Base-by-base conservation (phyloP, 2,113 vertebrate species). In the Pelecanoides urinatrix region DNA sequence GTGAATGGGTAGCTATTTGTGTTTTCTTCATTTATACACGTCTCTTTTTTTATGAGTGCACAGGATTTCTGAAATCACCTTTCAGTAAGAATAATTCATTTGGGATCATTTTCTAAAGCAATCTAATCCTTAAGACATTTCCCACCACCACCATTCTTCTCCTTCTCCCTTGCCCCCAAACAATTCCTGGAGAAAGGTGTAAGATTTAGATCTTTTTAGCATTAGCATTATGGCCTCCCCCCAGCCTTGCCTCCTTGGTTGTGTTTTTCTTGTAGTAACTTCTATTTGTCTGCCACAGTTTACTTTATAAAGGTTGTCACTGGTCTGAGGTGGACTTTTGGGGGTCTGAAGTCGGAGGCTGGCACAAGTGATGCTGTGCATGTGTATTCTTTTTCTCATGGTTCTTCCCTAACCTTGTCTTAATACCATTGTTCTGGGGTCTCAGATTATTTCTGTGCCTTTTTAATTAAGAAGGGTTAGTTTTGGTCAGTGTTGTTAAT, bases 361-460 rank as follows among this genome's bases (percentile, higher is more conserved):
- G 13, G 25, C 68, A 45, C 7, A 63, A 66, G 13, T 47, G n/a
- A 21, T 8, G 9, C 8, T 21, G 6, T 61, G 17, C 50, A 7
- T 0, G 0, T 38, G 3, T 26, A 29, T 22, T 56, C 56, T 56
- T 83, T 66, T 70, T 26, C 7, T 45, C 9, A 6, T 38, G 10
- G 18, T 67, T 83, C 11, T 78, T 87, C 27, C 36, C 32, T 67
- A 11, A n/a, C 58, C 38, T 78, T 67, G 20, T 44, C 11, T 40
- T 75, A 53, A 38, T 65, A 49, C 17, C 4, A 5, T 34, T 86
- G 19, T 72, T 85, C 30, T 55, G 17, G 9, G n/a, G 11, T 44
- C 26, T 88, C 22, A 27, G 68, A 9, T 88, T 3, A 30, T 52
- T 88, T 79, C 26, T 74, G 6, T 62, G 53, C 36, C 19, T 50